Conservation (phyloP, 2,113 vertebrate genomes). For the Grammomys dolichurus region DNA sequence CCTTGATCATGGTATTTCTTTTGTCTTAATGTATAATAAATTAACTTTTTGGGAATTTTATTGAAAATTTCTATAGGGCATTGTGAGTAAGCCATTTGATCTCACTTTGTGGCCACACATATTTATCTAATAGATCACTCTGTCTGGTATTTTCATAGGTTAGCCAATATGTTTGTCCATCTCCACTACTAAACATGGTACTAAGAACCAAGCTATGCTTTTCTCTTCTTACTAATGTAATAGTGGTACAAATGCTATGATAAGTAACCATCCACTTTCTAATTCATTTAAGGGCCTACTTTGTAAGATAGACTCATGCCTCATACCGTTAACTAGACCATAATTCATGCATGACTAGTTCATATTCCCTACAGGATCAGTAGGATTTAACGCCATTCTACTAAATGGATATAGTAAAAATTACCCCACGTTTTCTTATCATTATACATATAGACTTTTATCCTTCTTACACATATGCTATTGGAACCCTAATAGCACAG, state of each 20-base stretch:
- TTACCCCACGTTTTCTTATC: neutral
- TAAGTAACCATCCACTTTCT: neutral
- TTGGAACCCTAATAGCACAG: neutral
- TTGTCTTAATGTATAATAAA: neutral
- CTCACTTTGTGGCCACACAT: neutral
- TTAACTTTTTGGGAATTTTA: neutral
- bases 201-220: neutral
- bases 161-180: neutral
- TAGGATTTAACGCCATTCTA: neutral
- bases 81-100: neutral
- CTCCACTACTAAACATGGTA: neutral
- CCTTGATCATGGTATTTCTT: neutral
- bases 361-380: neutral
- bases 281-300: neutral
- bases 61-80: neutral
- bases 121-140: neutral
- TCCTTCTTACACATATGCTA: neutral
- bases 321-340: neutral
- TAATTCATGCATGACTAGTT: neutral
- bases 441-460: neutral
- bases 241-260: neutral
- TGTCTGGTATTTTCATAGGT: neutral
- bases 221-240: constrained; percentile 16
- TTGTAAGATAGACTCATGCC: neutral
- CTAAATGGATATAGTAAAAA: neutral